Conservation (phyloP, 2,888 invertebrate genomes). For the Hydropsyche betteni region DNA sequence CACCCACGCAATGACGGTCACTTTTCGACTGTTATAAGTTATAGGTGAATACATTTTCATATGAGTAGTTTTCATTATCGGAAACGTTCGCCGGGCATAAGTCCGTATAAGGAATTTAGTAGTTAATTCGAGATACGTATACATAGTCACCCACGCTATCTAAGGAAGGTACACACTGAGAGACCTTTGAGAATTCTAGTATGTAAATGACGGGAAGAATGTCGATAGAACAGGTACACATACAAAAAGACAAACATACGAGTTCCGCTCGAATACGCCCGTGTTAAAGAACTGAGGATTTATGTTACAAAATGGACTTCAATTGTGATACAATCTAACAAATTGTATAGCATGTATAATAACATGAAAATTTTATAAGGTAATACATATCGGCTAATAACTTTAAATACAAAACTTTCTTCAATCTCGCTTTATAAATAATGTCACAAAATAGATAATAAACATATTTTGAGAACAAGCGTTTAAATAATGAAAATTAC, state of each 20-base stretch:
- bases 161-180: background rate
- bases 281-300: constrained; percentile 1
- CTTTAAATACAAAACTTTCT: too few species aligned
- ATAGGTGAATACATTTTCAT: constrained; percentile 14
- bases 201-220: constrained; percentile 33
- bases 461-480: too few species aligned
- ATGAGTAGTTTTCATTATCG: constrained; percentile 23
- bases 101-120: constrained; percentile 36
- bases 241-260: constrained; percentile 11
- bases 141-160: constrained; percentile 17
- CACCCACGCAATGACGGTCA: constrained; percentile 20
- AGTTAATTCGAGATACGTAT: constrained; percentile 19
- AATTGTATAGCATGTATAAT: too few species aligned
- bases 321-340: too few species aligned
- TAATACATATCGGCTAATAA: too few species aligned
- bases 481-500: too few species aligned
- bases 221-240: constrained; percentile 27
- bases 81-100: constrained; percentile 14
- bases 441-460: too few species aligned
- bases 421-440: too few species aligned
- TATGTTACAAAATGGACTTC: background rate
- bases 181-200: constrained; percentile 33
- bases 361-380: too few species aligned
- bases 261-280: constrained; percentile 14
- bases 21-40: constrained; percentile 8